These are phyloP conservation scores for Scrobipalpa atriplicella DNA, from an alignment of 2,888 invertebrate genomes.

Conservation along the genomic window DNA sequence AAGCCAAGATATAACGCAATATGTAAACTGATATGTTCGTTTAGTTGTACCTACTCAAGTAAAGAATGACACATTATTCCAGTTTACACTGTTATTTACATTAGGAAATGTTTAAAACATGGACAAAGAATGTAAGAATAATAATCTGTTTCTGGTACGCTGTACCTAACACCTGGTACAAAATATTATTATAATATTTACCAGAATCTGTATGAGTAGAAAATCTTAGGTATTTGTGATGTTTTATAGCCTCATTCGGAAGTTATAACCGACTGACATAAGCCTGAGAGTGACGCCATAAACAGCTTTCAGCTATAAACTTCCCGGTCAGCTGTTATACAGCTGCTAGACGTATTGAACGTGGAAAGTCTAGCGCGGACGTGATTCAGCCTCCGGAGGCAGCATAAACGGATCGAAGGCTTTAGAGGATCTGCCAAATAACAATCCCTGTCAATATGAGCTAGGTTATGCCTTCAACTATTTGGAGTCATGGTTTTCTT, in stretches of 20 bases:
- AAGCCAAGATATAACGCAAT: not conserved
- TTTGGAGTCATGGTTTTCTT: not conserved
- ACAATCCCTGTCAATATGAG: conserved; percentile 22
- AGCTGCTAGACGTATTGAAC: not conserved
- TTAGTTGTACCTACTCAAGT: not conserved
- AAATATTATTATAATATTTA: too few species aligned
- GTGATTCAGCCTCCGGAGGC: conserved; percentile 56
- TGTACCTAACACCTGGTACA: too few species aligned
- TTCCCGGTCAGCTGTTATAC: not conserved
- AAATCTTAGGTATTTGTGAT: too few species aligned
- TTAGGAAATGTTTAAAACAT: too few species aligned
- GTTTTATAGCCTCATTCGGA: too few species aligned
- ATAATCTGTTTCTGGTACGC: too few species aligned
- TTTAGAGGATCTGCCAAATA: conserved; percentile 45
- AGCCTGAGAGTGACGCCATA: too few species aligned
- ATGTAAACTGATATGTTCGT: not conserved
- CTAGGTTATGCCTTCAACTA: not conserved
- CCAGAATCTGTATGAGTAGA: too few species aligned
- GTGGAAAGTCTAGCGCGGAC: conserved; percentile 39
- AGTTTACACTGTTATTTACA: too few species aligned
- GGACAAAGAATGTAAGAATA: too few species aligned
- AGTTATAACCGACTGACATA: too few species aligned
- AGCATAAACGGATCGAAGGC: conserved; percentile 55
- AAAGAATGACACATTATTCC: too few species aligned
- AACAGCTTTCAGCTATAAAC: not conserved